Base-by-base conservation (phyloP, 2,888 invertebrate genomes). In the Nowickia ferox region DNA sequence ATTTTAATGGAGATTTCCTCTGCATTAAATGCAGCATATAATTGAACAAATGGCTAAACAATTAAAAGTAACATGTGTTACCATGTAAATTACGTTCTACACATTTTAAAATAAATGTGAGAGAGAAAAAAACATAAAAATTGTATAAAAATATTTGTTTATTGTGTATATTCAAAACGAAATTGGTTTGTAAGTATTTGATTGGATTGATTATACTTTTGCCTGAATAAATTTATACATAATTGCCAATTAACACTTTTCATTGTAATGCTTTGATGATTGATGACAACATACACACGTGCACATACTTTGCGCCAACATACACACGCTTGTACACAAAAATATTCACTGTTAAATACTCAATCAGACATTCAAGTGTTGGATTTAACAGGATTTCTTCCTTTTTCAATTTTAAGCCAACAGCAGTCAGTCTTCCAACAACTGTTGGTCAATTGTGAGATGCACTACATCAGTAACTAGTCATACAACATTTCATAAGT, bases 241-340 rank as follows among this genome's bases (percentile, higher is more conserved):
- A 91, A 91, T 91, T 91, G 91, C 88, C 91, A 91, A 91, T 91
- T 91, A 91, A 91, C 91, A 91, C 90, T 90, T 88, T 84, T 84
- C 78, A 83, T 76, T 75, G 88, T 88, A 89, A 89, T 89, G 90
- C 89, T 80, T 86, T 83, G 86, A 86, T 86, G 86, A 86, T 86
- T 86, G 86, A 86, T 83, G 83, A 83, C 86, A 86, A 76, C 71
- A 78, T 65, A 74, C n/a, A 38, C 22, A 22, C 59, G 66, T 15
- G 17, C 42, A 46, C 68, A 69, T n/a, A 59, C n/a, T 57, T 44
- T 17, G 15, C 17, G 30, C 63, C 22, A 15, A 72, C 48, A 61
- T 30, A 72, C 22, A 22, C 46, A 4, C 42, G 13, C 69, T 13
- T 48, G 8, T 30, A 48, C 38, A 74, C 53, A 66, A 11, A 66